Base-by-base conservation (phyloP, 23 tunicate species). In the Oikopleura albicans region DNA sequence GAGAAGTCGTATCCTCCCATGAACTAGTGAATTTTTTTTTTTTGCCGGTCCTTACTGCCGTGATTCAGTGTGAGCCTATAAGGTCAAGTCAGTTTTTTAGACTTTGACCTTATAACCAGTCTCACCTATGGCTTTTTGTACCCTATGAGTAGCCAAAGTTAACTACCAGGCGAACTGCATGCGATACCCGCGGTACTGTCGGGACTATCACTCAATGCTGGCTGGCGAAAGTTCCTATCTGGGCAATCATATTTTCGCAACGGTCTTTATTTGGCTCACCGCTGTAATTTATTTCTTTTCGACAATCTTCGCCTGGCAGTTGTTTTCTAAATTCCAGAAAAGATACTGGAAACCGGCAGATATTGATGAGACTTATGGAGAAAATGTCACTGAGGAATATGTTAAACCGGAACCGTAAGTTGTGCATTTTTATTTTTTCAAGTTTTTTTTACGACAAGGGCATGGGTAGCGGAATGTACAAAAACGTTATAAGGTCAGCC, bases 221-320 rank as follows among this genome's bases (percentile, higher is more conserved):
- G 71, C 90, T 66, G 97, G 97, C 16, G 41, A 87, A 41, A 95
- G 87, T 75, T 76, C 96, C 0, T 95, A 95, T 83, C 83, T 57
- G 40, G 90, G 92, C 4, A 95, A 95, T 83, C 96, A 95, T 86
- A 76, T 90, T 35, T 90, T 93, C 84, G 98, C 91, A 38, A 75
- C 86, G 12, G 94, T 91, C 79, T 49, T 49, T 49, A 8, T 49
- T 22, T 49, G 59, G 59, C 16, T 49, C 59, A 22, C 22, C 59
- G 8, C 22, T 49, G 8, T 8, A 8, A 8, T 49, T 22, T 49
- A 49, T 49, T 22, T 49, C 22, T 8, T 22, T 22, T 49, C 59
- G 59, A 49, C 59, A 8, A 8, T 49, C 22, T 49, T 49, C 22
- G 59, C 59, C 8, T 49, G 59, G 59, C 8, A 49, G 22, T 8